Percentiles rank a stretch among this genome's conserved stretches.
Conservation (phyloP, 2,888 invertebrate genomes). For the Athrips mouffetella region DNA sequence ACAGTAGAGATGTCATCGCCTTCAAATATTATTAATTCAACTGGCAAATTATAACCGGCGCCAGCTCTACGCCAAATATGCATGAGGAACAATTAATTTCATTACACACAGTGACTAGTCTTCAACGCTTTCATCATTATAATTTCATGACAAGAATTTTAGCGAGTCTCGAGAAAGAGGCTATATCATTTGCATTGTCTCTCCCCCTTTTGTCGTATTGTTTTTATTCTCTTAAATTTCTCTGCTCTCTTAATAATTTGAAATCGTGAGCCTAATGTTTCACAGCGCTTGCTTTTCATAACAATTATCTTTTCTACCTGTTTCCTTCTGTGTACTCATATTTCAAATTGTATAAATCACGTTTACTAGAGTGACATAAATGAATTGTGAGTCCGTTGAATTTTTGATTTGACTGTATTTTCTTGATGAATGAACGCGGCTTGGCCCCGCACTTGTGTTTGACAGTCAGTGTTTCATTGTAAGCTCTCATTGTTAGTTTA, state of each 20-base stretch:
- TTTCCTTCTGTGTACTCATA: background rate
- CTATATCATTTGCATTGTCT: constrained; percentile 14
- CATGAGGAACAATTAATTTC: constrained; percentile 8
- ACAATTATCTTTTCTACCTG: background rate
- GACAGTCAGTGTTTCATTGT: constrained; percentile 9
- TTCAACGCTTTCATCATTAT: constrained; percentile 12
- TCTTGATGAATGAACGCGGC: constrained; percentile 12
- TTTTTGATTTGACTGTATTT: constrained; percentile 14
- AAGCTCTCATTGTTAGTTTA: background rate
- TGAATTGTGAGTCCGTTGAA: background rate
- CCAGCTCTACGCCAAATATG: constrained; percentile 6
- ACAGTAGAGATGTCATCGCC: background rate
- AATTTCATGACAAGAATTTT: constrained; percentile 18
- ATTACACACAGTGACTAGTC: constrained; percentile 9
- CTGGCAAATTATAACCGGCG: constrained; percentile 4
- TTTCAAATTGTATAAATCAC: constrained; percentile 2
- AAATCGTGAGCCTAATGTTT: constrained; percentile 4
- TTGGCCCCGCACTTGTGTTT: constrained; percentile 10
- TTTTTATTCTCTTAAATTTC: constrained; percentile 6
- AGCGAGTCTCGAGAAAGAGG: constrained; percentile 3
- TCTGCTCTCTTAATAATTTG: background rate
- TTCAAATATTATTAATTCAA: constrained; percentile 1
- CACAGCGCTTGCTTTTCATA: background rate
- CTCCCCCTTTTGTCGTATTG: constrained; percentile 2
- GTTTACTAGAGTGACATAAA: background rate